Evolutionary conservation across 2,797 vertebrate species (phyloP).

Genomic region (Orestias chungarensis): DNA sequence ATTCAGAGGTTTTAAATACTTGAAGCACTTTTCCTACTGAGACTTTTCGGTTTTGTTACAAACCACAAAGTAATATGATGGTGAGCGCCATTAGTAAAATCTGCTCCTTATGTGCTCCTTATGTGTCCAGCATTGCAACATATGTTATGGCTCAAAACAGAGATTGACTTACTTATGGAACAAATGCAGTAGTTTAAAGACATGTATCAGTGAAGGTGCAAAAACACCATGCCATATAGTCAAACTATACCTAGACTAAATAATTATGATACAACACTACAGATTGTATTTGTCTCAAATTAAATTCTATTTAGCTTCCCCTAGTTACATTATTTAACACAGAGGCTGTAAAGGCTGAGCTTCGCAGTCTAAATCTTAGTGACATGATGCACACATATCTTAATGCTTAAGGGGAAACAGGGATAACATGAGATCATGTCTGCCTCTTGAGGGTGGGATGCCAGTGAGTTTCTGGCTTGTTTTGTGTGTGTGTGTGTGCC

Average conservation of each 20-base stretch:
- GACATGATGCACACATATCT: slow-evolving; percentile 68
- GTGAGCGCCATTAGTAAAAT: slow-evolving; percentile 67
- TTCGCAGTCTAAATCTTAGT: slow-evolving; percentile 58
- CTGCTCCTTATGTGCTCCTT: slow-evolving; percentile 45
- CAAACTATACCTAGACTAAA: slow-evolving; percentile 15
- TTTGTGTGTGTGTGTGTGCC: slow-evolving; percentile 60
- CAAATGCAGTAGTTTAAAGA: slow-evolving; percentile 53
- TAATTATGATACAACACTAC: slow-evolving; percentile 42
- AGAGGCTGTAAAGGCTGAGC: slow-evolving; percentile 60
- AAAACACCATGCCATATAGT: slow-evolving; percentile 26
- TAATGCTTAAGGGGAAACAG: slow-evolving; percentile 72
- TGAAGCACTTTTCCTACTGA: not conserved
- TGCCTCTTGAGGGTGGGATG: slow-evolving; percentile 64
- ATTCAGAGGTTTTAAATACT: too few relatives aligned
- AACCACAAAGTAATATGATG: slow-evolving; percentile 42
- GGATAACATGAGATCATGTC: slow-evolving; percentile 79
- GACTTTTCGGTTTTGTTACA: slow-evolving; percentile 36
- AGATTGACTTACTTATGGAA: slow-evolving; percentile 67
- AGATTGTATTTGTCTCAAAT: slow-evolving; percentile 65
- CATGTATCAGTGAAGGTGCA: slow-evolving; percentile 33
- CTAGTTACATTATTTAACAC: slow-evolving; percentile 78
- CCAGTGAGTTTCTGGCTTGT: slow-evolving; percentile 60
- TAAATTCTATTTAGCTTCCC: slow-evolving; percentile 59
- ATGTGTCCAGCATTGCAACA: slow-evolving; percentile 58
- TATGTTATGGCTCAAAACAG: slow-evolving; percentile 50